phyloP scores from a whole-genome alignment of 2,797 vertebrate species.

The Ptychobarbus kaznakovi region DNA sequence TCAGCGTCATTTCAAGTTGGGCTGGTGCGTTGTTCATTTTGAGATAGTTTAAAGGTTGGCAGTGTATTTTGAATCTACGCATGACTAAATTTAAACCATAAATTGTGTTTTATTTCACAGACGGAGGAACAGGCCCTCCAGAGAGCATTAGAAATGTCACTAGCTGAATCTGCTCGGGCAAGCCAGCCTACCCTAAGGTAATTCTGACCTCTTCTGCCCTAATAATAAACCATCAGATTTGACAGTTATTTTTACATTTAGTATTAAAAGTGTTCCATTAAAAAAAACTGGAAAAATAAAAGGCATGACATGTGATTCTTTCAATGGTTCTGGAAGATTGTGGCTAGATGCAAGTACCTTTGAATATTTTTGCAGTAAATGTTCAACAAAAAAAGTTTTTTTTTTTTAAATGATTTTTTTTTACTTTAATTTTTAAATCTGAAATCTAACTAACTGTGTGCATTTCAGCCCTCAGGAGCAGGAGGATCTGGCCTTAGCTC shows the following conservation, averaged over 20 bases:
- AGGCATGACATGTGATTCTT: neutral
- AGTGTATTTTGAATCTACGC: neutral
- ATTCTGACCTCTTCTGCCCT: conserved; percentile 11
- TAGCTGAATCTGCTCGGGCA: conserved; percentile 81
- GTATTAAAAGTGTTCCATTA: neutral
- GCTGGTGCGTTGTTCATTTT: conserved; percentile 70
- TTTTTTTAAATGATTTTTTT: neutral
- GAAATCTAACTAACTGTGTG: conserved; percentile 29
- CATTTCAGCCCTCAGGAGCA: conserved; percentile 83
- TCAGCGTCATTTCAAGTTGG: conserved; percentile 79
- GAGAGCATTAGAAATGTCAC: conserved; percentile 92
- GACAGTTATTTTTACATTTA: neutral
- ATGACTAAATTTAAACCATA: conserved; percentile 32
- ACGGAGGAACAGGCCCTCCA: conserved; percentile 96
- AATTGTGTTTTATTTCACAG: conserved; percentile 70
- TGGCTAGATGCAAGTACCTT: neutral
- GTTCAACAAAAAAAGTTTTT: no score
- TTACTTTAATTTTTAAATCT: neutral
- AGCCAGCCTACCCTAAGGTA: conserved; percentile 76
- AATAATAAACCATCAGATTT: neutral
- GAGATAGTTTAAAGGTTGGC: conserved; percentile 32
- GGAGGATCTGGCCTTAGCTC: conserved; percentile 85
- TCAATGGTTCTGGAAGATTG: neutral
- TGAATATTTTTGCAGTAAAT: neutral
- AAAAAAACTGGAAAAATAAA: neutral